phyloP scores from a whole-genome alignment of 1,140 invertebrate genomes.

The Drosophila paulistorum region DNA sequence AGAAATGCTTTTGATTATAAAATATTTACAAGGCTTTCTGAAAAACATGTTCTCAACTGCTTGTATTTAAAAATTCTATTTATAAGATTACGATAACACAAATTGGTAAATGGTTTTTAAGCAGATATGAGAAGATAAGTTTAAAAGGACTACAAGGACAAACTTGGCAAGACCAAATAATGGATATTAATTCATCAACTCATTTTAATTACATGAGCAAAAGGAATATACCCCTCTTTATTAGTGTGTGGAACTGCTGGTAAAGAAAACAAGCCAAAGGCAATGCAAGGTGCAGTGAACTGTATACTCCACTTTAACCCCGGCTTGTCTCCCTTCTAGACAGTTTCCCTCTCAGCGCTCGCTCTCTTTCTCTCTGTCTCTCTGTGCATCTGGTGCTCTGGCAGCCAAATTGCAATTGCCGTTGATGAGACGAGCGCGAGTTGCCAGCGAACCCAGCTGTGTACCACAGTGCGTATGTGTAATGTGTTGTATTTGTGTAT shows the following conservation, averaged over 20 bases:
- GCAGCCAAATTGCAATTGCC: constrained; percentile 51
- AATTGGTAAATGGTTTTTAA: too few relatives aligned
- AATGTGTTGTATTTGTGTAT: constrained; percentile 24
- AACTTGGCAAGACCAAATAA: too few relatives aligned
- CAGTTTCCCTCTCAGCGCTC: too few relatives aligned
- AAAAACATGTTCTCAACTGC: too few relatives aligned
- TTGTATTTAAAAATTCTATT: too few relatives aligned
- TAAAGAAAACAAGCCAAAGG: constrained; percentile 43
- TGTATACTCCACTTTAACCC: constrained; percentile 31
- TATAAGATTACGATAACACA: too few relatives aligned
- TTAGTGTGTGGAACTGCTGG: constrained; percentile 16
- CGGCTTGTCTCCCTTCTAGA: neutral
- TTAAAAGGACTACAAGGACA: too few relatives aligned
- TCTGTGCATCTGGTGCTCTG: neutral
- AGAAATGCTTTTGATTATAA: too few relatives aligned
- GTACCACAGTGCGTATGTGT: constrained; percentile 56
- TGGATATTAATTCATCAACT: too few relatives aligned
- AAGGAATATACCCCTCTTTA: neutral
- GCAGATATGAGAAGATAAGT: too few relatives aligned
- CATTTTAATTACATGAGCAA: neutral
- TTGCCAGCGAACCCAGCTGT: constrained; percentile 45
- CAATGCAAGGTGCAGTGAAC: constrained; percentile 64
- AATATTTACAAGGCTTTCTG: too few relatives aligned
- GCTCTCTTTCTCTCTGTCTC: too few relatives aligned
- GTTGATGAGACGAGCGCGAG: constrained; percentile 67